Evolutionary conservation across 2,888 invertebrate species (phyloP), one percentile per base, ranked within the genome.

Genomic region (Xylocampa areola): DNA sequence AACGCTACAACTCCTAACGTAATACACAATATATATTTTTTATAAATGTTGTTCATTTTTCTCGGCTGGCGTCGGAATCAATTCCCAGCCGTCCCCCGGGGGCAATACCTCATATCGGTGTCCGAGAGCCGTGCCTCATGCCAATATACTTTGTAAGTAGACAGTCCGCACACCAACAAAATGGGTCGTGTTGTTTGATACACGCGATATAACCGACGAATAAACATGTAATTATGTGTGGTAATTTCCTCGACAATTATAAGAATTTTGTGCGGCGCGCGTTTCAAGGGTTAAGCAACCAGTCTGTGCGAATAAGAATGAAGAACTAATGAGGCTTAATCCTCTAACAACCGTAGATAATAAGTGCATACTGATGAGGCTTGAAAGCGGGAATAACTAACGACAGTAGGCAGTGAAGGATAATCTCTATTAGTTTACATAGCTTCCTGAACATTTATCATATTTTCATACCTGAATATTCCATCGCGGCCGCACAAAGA

Each of bases 31-130:
- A 68, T 65, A 64, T 77, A 72, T 68, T 67, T 69, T 63, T 63
- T 63, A 70, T 71, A 48, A 66, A 60, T 61, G 73, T 80, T 77
- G 72, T 78, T 76, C 74, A 77, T 82, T 82, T 83, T 81, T 79
- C 75, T 64, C 66, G 67, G 63, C 58, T 65, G 64, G 65, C 66
- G 71, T 79, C 63, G 66, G 76, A 86, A 84, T 86, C 84, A 86
- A 86, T 86, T 85, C 76, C 74, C 77, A 54, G 47, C 47, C 32
- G 61, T 77, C 83, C 80, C 84, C 48, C 33, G 75, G 73, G 82
- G 60, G 75, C 79, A 67, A 81, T 85, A 77, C 67, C 76, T 87
- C 85, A 85, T 81, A 81, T 77, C 73, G 72, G 68, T 73, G 80
- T 76, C 80, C 75, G 73, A 75, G 79, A 74, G 54, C 52, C 50